Evolutionary conservation across 1,140 invertebrate genomes (phyloP), one percentile per base, ranked within the genome.

Genomic region (Drosophila azteca): DNA sequence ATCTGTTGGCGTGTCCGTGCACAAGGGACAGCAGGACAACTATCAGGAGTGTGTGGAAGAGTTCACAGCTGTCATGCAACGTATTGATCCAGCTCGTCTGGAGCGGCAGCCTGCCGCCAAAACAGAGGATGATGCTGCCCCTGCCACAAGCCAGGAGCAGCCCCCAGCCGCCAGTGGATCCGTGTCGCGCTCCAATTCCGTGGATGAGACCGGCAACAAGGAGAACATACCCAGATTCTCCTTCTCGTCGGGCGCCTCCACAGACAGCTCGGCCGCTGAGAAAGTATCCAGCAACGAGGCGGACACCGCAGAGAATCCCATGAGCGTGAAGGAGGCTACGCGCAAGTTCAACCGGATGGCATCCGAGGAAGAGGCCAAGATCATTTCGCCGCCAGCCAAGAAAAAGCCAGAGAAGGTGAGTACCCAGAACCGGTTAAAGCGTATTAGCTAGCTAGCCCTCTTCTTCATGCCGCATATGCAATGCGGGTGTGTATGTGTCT

Each of bases 291-390:
- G 60, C 26, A 31, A 67, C 1, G 85, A 78, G 41, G 48, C 64
- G 3, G 88, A 90, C 7, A 43, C 46, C 0, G 49, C 66, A 22
- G 92, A 92, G 31, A 93, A 93, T 69, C 93, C 95, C 76, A 94
- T 98, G 67, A 97, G 96, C 73, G 97, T 99, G 3, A 97, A 96
- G 90, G 97, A 99, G 92, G 94, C 96, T 68, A 97, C 96, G 83
- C 95, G 97, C 93, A 97, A 97, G 91, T 97, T 98, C 91, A 98
- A 98, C 92, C 94, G 96, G 78, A 95, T 98, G 94, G 96, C 97
- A 53, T 97, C 96, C 6, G 95, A 96, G 77, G 94, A 94, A 79
- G 95, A 96, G 61, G 90, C 91, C 13, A 90, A 88, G 73, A 92
- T 95, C 6, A 85, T 93, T 41, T 94, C 93, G 78, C 93, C 92